A percentile compares a stretch with the other conserved stretches of the same genome.
Conservation (phyloP, 2,888 invertebrate species). For the Cremastinae sp. region DNA sequence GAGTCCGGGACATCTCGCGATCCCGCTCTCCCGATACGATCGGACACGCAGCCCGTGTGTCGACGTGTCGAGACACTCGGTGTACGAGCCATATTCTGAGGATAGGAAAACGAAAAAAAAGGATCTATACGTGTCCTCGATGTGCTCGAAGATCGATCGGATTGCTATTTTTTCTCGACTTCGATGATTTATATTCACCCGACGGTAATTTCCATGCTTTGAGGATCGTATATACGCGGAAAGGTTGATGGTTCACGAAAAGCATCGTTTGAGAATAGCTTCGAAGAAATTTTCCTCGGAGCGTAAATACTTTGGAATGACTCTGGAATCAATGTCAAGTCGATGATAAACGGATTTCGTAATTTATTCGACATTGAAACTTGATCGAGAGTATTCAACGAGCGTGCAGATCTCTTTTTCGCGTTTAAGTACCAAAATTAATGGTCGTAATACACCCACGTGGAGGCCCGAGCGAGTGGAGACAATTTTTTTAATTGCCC, state of each 20-base stretch:
- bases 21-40: constrained; percentile 55
- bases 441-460: constrained; percentile 65
- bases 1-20: constrained; percentile 48
- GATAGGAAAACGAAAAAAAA: too few relatives aligned
- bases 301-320: too few relatives aligned
- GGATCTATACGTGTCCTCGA: neutral
- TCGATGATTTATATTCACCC: neutral
- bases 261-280: too few relatives aligned
- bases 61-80: constrained; percentile 20
- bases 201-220: neutral
- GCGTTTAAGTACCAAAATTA: too few relatives aligned
- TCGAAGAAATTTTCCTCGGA: too few relatives aligned
- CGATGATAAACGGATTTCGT: too few relatives aligned
- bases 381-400: too few relatives aligned
- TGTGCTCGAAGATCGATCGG: neutral
- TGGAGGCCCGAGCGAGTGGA: constrained; percentile 70
- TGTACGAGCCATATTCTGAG: neutral
- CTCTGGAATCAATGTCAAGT: too few relatives aligned
- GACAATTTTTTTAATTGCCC: constrained; percentile 71
- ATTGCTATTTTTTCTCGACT: neutral
- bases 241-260: neutral
- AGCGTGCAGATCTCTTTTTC: too few relatives aligned
- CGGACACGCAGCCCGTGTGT: constrained; percentile 41
- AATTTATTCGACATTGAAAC: too few relatives aligned
- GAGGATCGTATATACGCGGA: neutral